Percentiles rank a stretch among this genome's conserved stretches.
These are phyloP conservation scores for Heterohyrax brucei DNA, from an alignment of 2,797 vertebrate species.

Conservation along the genomic window DNA sequence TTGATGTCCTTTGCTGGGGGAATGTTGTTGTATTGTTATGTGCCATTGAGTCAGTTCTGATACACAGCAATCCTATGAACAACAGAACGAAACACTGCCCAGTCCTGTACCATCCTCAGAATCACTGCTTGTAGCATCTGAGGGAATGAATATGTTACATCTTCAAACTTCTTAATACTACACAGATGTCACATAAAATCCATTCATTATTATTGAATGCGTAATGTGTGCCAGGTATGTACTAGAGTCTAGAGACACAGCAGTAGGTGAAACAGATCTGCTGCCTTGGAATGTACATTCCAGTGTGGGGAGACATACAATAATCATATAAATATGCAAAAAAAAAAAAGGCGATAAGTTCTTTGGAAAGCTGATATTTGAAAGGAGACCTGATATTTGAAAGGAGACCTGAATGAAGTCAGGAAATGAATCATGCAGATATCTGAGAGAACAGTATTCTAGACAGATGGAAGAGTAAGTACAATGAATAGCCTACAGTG, in stretches of 20 bases:
- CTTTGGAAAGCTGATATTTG: background rate
- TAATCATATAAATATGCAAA: background rate
- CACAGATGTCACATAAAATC: background rate
- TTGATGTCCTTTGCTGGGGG: slow-evolving; percentile 1
- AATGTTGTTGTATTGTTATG: background rate
- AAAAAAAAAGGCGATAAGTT: background rate
- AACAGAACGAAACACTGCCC: too few relatives aligned
- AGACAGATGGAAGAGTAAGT: background rate
- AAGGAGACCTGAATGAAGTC: background rate
- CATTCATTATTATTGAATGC: too few relatives aligned
- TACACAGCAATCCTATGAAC: too few relatives aligned
- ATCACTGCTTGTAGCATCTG: background rate
- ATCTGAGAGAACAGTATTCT: background rate
- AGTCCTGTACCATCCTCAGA: too few relatives aligned
- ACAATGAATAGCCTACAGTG: background rate
- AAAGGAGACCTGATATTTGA: slow-evolving; percentile 24
- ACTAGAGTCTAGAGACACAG: background rate
- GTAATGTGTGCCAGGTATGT: background rate
- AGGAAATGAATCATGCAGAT: background rate
- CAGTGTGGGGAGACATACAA: background rate
- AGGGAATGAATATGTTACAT: background rate
- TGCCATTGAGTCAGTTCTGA: too few relatives aligned
- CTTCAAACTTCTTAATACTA: background rate
- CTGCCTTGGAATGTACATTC: background rate
- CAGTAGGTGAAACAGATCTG: background rate